A percentile compares a stretch with the other conserved stretches of the same genome.
phyloP scores from a whole-genome alignment of 2,113 vertebrate genomes.

The Dicaeum eximium region DNA sequence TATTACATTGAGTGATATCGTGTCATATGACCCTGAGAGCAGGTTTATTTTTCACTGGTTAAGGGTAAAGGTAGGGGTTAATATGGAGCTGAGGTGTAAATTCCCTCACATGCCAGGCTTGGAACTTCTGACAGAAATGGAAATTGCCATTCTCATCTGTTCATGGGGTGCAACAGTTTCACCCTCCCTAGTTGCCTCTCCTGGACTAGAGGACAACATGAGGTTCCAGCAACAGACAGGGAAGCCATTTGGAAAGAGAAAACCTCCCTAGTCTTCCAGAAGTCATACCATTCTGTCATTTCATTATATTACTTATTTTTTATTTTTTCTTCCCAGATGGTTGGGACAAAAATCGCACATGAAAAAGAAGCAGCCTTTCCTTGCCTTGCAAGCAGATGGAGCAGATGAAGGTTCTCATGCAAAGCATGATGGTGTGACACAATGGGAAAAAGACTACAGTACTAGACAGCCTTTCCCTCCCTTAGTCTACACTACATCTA shows the following conservation, averaged over 20 bases:
- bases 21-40: neutral
- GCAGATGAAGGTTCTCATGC: neutral
- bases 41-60: neutral
- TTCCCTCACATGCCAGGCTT: neutral
- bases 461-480: neutral
- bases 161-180: neutral
- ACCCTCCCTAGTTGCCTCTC: rapidly evolving
- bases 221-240: neutral
- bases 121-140: neutral
- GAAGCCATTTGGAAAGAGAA: neutral
- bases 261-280: neutral
- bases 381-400: neutral
- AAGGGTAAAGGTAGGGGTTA: rapidly evolving
- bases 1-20: neutral
- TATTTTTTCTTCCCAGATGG: neutral
- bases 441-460: neutral
- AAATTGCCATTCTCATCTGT: neutral
- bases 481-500: neutral
- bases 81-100: neutral
- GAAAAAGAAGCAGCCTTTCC: neutral
- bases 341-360: neutral
- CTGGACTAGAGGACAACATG: neutral
- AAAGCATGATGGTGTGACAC: neutral
- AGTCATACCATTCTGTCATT: neutral
- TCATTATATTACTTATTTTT: neutral